Evolutionary conservation across 2,113 vertebrate genomes (phyloP).

Genomic region (Chauna torquata): DNA sequence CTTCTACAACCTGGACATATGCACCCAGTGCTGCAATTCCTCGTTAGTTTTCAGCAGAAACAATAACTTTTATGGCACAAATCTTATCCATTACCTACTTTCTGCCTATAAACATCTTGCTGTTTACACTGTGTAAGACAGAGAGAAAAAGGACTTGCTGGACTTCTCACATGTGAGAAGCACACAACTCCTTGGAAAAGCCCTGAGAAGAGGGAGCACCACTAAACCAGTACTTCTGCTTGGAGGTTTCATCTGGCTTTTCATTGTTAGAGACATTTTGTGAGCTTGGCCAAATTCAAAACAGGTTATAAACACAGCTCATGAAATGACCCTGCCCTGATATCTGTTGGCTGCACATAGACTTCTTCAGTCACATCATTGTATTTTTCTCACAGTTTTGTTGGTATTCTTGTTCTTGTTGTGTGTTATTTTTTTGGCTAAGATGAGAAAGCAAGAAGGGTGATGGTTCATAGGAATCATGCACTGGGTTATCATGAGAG

Average conservation of each 20-base stretch:
- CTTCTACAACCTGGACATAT: background rate
- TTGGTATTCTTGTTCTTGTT: background rate
- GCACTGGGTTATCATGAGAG: background rate
- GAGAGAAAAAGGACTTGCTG: background rate
- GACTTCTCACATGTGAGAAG: background rate
- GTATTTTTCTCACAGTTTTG: background rate
- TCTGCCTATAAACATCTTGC: background rate
- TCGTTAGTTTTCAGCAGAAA: background rate
- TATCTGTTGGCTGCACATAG: background rate
- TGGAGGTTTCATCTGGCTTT: background rate
- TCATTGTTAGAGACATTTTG: background rate
- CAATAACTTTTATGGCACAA: background rate
- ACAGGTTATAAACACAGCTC: background rate
- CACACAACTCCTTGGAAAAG: background rate
- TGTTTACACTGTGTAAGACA: background rate
- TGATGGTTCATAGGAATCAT: background rate
- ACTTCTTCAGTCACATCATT: background rate
- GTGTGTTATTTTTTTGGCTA: background rate
- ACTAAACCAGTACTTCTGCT: background rate
- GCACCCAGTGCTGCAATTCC: background rate
- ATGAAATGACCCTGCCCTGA: background rate
- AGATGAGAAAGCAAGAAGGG: background rate
- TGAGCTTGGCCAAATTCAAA: background rate
- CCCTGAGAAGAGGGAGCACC: background rate
- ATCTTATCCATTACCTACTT: background rate